Evolutionary conservation across 2,797 vertebrate genomes (phyloP).

Genomic region (Micrastur ruficollis): DNA sequence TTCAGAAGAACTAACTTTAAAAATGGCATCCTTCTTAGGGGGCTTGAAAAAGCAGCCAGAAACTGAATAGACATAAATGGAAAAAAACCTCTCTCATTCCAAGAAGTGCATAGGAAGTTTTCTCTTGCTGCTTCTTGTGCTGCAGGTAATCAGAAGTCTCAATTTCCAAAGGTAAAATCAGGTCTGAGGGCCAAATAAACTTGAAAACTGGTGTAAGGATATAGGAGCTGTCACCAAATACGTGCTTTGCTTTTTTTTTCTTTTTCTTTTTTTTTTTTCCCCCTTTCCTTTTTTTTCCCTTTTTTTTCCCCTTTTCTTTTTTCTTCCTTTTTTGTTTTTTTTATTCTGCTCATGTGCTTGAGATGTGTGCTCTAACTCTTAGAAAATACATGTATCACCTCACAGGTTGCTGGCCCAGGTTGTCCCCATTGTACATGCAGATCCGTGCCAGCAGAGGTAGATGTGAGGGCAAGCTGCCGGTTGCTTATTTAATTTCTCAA

Average conservation of each 20-base stretch:
- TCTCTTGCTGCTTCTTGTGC: not conserved
- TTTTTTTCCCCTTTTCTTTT: too few relatives aligned
- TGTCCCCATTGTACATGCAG: accelerated
- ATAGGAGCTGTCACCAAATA: not conserved
- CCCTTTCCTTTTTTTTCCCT: too few relatives aligned
- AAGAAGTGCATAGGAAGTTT: not conserved
- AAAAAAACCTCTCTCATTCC: not conserved
- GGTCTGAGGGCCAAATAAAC: not conserved
- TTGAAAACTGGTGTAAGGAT: not conserved
- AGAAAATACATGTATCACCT: not conserved
- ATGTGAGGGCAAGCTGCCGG: accelerated
- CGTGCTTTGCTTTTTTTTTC: accelerated
- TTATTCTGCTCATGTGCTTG: too few relatives aligned
- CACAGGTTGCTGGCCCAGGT: not conserved
- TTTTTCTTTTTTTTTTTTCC: not conserved
- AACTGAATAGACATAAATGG: not conserved
- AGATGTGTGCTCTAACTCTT: not conserved
- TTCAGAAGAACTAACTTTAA: not conserved
- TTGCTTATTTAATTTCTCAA: not conserved
- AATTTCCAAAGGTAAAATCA: not conserved
- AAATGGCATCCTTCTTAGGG: not conserved
- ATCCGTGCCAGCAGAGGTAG: accelerated
- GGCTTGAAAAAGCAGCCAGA: not conserved
- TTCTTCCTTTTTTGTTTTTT: too few relatives aligned
- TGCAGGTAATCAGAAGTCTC: not conserved